phyloP scores from a whole-genome alignment of 1,140 invertebrate genomes.

The Caerostris extrusa region DNA sequence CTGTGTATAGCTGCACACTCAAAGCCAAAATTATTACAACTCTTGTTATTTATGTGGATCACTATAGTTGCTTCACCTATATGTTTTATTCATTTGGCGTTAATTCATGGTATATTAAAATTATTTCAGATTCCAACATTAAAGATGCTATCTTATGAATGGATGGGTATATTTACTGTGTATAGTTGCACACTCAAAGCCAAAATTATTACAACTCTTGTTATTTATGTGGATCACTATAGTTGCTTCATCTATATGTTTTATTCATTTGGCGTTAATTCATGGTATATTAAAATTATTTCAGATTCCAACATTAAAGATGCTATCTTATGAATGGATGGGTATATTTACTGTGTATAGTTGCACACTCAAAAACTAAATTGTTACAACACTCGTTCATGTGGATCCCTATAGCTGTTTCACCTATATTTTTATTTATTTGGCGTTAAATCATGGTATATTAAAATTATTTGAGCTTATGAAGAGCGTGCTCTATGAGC shows the following conservation, averaged over 20 bases:
- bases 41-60: no score
- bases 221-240: no score
- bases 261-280: not conserved
- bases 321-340: not conserved
- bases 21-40: no score
- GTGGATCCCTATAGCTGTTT: no score
- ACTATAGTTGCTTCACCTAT: no score
- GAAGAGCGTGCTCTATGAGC: not conserved
- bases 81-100: not conserved
- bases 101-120: not conserved
- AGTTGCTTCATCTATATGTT: no score
- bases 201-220: no score
- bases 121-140: not conserved
- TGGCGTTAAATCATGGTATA: not conserved
- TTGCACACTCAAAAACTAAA: not conserved
- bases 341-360: no score
- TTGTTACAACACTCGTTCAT: not conserved
- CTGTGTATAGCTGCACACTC: no score
- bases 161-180: no score
- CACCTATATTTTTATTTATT: not conserved
- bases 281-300: not conserved
- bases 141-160: not conserved
- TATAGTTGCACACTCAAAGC: no score
- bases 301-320: not conserved
- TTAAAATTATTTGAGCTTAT: not conserved